Conservation (phyloP, 2,797 vertebrate species). For the Taenioides sp. region DNA sequence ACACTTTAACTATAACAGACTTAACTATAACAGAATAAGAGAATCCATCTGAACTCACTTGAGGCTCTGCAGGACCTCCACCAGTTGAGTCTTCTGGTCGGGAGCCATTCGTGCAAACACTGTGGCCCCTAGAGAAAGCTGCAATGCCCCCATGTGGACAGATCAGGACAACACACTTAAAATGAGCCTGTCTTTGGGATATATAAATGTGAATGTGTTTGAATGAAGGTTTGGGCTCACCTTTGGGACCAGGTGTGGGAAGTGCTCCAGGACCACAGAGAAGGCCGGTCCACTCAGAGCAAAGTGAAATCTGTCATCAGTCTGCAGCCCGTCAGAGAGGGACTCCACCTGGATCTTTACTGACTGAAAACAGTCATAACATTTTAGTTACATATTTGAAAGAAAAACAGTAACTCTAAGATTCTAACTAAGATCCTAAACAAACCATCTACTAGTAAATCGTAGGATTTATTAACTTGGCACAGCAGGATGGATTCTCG, state of each 20-base stretch:
- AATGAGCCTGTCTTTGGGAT: background rate
- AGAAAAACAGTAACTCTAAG: too few species aligned
- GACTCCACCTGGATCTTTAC: slow-evolving; percentile 83
- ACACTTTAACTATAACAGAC: background rate
- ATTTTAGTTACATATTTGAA: too few species aligned
- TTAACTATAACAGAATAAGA: background rate
- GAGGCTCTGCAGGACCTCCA: slow-evolving; percentile 92
- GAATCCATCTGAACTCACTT: slow-evolving; percentile 82
- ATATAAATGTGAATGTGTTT: background rate
- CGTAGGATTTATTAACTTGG: too few species aligned
- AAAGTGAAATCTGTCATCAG: slow-evolving; percentile 84
- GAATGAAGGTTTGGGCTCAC: slow-evolving; percentile 57
- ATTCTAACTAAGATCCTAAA: too few species aligned
- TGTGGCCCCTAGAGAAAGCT: slow-evolving; percentile 88
- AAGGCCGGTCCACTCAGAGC: slow-evolving; percentile 93
- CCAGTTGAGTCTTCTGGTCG: slow-evolving; percentile 96
- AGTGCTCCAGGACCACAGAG: slow-evolving; percentile 89
- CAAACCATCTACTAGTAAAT: too few species aligned
- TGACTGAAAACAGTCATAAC: slow-evolving; percentile 69
- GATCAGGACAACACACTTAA: slow-evolving; percentile 14
- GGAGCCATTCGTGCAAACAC: slow-evolving; percentile 98
- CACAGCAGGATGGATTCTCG: too few species aligned
- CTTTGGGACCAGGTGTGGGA: slow-evolving; percentile 94
- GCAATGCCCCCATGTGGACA: slow-evolving; percentile 60
- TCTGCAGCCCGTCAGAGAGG: slow-evolving; percentile 66